phyloP scores from a whole-genome alignment of 2,797 vertebrate genomes.

The Poecilia picta region DNA sequence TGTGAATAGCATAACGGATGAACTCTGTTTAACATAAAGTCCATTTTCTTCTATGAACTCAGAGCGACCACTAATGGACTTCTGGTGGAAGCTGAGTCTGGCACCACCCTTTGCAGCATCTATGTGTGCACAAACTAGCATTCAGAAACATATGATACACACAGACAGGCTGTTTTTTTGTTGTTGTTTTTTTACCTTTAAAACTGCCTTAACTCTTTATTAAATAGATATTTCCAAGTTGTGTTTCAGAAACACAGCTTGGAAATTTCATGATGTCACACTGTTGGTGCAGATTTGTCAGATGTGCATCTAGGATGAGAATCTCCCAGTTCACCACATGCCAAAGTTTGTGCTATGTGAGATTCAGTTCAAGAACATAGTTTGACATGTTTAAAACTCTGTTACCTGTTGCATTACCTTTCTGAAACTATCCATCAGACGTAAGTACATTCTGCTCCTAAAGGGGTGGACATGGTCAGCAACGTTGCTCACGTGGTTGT shows the following conservation, averaged over 20 bases:
- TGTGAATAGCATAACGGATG: conserved; percentile 38
- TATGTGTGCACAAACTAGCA: conserved; percentile 15
- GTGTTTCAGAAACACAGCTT: background rate
- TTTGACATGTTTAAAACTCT: background rate
- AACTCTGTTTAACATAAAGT: conserved; percentile 48
- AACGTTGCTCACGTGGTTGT: background rate
- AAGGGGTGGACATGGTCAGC: background rate
- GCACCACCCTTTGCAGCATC: conserved; percentile 7
- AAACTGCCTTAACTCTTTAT: background rate
- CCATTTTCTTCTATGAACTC: conserved; percentile 75
- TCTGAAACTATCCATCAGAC: background rate
- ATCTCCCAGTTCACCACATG: background rate
- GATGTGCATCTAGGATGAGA: background rate
- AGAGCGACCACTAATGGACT: conserved; percentile 74
- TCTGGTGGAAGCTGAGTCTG: conserved; percentile 68
- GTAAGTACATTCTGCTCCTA: background rate
- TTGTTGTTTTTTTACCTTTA: background rate
- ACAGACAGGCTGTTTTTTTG: background rate
- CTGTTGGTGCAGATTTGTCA: background rate
- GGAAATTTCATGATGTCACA: background rate
- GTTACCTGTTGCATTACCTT: background rate
- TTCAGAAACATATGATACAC: conserved; percentile 2
- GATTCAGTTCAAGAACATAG: background rate
- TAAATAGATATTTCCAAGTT: background rate
- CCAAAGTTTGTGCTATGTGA: background rate